Percentiles rank a stretch among this genome's conserved stretches.
These are phyloP conservation scores for Agonum fuliginosum DNA, from an alignment of 2,888 invertebrate genomes.

Conservation along the genomic window DNA sequence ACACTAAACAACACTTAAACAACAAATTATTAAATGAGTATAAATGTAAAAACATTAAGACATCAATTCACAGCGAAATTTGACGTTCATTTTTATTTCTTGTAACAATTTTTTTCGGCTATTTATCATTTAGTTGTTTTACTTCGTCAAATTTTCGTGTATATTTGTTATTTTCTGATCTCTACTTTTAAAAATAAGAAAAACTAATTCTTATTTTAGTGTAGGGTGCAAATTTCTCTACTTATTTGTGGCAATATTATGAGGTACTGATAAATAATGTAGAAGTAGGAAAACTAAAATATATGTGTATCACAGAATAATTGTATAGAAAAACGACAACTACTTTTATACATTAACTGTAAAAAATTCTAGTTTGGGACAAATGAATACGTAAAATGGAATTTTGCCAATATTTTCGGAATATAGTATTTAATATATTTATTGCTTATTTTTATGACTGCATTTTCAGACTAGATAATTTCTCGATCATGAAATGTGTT, in stretches of 20 bases:
- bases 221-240: constrained; percentile 45
- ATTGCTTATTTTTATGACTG: constrained; percentile 44
- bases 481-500: not conserved
- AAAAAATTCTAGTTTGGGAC: constrained; percentile 30
- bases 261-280: constrained; percentile 29
- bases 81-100: constrained; percentile 2
- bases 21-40: constrained; percentile 33
- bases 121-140: too few species aligned
- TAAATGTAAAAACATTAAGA: constrained; percentile 23
- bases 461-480: constrained; percentile 42
- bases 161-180: constrained; percentile 19
- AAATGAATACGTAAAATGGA: constrained; percentile 16
- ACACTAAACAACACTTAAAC: constrained; percentile 43
- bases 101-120: too few species aligned
- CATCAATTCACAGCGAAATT: constrained; percentile 32
- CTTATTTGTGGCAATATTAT: constrained; percentile 33
- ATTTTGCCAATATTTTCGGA: constrained; percentile 41
- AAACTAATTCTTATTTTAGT: constrained; percentile 44
- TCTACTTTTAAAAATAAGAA: constrained; percentile 8
- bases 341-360: constrained; percentile 46
- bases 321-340: constrained; percentile 51
- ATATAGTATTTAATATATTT: constrained; percentile 42
- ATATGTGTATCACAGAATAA: constrained; percentile 57
- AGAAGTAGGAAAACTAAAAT: constrained; percentile 33
- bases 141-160: constrained; percentile 18